Conservation (phyloP, 1,140 invertebrate species). For the Plectrocnemia conspersa region DNA sequence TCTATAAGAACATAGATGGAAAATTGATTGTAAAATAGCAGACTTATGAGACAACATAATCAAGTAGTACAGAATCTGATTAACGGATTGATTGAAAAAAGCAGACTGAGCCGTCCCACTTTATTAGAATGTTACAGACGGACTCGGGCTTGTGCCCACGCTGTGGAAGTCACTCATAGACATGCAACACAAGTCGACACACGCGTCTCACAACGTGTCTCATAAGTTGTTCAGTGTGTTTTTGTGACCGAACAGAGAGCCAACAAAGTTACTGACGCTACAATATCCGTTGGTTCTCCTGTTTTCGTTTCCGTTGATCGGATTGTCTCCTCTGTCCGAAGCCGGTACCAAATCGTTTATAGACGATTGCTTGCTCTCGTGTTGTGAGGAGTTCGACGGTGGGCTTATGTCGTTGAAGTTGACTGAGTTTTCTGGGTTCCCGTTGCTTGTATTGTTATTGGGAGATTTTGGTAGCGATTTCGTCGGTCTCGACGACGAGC, state of each 20-base stretch:
- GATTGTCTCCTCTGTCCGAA: neutral
- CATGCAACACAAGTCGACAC: conserved; percentile 18
- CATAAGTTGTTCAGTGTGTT: conserved; percentile 23
- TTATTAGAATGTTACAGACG: conserved; percentile 1
- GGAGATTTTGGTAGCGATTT: neutral
- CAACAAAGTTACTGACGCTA: conserved; percentile 13
- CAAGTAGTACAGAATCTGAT: too few species aligned
- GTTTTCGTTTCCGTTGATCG: neutral
- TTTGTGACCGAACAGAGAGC: conserved; percentile 15
- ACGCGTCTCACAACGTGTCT: conserved; percentile 22
- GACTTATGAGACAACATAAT: too few species aligned
- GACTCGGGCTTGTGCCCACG: neutral
- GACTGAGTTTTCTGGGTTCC: neutral
- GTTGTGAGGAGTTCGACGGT: neutral
- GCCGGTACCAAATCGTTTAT: neutral
- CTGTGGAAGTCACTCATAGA: conserved; percentile 12
- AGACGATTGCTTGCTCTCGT: neutral
- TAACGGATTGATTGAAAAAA: too few species aligned
- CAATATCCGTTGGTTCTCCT: conserved; percentile 1
- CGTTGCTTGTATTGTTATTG: too few species aligned
- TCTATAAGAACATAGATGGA: too few species aligned
- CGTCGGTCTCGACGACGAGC: neutral
- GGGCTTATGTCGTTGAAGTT: neutral
- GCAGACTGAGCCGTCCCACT: too few species aligned
- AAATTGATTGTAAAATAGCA: too few species aligned